Conservation (phyloP, 2,797 vertebrate species). For the Halcyon leucocephala region DNA sequence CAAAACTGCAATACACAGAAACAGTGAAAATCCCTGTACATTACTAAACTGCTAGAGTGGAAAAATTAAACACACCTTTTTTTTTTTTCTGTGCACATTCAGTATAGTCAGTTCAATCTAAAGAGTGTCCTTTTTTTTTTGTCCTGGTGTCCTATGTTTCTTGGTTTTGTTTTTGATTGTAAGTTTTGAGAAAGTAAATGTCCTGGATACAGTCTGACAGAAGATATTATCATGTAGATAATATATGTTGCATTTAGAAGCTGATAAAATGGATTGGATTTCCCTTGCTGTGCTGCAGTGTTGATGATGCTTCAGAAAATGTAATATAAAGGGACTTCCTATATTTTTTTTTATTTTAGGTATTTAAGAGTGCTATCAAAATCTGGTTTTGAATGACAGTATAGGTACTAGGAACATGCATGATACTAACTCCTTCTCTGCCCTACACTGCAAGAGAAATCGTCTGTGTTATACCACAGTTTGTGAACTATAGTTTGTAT, state of each 20-base stretch:
- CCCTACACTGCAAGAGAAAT: not conserved
- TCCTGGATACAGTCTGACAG: not conserved
- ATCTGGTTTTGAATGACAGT: not conserved
- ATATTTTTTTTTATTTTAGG: not conserved
- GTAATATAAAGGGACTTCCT: not conserved
- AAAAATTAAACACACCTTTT: constrained; percentile 1
- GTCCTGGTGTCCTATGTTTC: not conserved
- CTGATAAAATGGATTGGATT: not conserved
- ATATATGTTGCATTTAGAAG: not conserved
- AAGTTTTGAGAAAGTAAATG: not conserved
- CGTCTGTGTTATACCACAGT: not conserved
- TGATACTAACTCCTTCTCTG: not conserved
- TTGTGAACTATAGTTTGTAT: not conserved
- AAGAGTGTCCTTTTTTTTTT: not conserved
- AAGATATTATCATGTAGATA: not conserved
- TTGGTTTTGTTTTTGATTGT: not conserved
- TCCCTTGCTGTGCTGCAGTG: not conserved
- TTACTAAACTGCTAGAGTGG: constrained; percentile 36
- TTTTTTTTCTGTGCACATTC: not conserved
- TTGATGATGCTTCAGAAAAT: constrained; percentile 11
- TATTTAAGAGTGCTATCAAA: not conserved
- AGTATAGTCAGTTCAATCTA: not conserved
- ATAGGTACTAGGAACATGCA: not conserved
- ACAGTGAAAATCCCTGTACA: constrained; percentile 10
- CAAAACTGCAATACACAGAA: constrained; percentile 49